phyloP scores from a whole-genome alignment of 1,140 invertebrate species.

The Drosophila nigromelanica region DNA sequence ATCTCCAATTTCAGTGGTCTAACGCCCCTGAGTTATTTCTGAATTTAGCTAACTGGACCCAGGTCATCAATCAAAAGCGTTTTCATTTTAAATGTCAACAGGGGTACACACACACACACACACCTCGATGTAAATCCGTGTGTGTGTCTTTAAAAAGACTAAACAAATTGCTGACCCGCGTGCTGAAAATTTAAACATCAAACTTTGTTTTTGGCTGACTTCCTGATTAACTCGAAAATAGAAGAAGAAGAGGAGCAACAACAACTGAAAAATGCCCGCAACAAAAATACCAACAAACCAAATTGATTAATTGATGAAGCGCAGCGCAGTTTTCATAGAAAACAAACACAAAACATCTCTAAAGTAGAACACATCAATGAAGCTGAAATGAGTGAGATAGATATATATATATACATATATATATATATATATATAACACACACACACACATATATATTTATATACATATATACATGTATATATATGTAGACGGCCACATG shows the following conservation, averaged over 20 bases:
- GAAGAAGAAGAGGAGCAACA: constrained; percentile 31
- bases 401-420: constrained; percentile 1
- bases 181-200: constrained; percentile 72
- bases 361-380: constrained; percentile 61
- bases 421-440: not conserved
- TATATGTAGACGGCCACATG: constrained; percentile 57
- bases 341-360: constrained; percentile 27
- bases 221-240: constrained; percentile 75
- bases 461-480: constrained; percentile 1
- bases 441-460: not conserved
- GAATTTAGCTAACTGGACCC: constrained; percentile 41
- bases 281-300: constrained; percentile 65
- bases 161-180: constrained; percentile 68
- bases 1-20: constrained; percentile 26
- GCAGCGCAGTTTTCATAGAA: constrained; percentile 63
- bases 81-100: constrained; percentile 71
- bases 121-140: not conserved
- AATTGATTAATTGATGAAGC: constrained; percentile 80
- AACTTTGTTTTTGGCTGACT: constrained; percentile 60
- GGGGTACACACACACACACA: constrained; percentile 18
- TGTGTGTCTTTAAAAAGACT: constrained; percentile 38
- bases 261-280: constrained; percentile 42
- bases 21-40: constrained; percentile 2
- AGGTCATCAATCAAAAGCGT: constrained; percentile 65
- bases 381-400: constrained; percentile 3